These are phyloP conservation scores for Himalopsyche japonica DNA, from an alignment of 2,888 invertebrate genomes.

Conservation along the genomic window DNA sequence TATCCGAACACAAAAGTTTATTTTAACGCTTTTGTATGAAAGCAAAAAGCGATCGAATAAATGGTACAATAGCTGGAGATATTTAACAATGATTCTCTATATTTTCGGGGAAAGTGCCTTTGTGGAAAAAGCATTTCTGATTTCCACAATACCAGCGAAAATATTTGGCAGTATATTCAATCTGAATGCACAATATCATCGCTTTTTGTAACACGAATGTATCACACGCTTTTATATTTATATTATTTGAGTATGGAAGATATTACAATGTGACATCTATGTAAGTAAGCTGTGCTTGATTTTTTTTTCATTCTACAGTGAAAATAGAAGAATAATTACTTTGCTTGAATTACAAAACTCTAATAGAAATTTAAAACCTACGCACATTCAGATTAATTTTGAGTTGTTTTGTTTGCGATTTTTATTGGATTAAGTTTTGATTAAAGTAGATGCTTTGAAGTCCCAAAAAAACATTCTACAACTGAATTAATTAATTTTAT, in stretches of 20 bases:
- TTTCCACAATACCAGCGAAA: not conserved
- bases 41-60: slow-evolving; percentile 33
- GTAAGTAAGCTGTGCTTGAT: too few relatives aligned
- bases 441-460: too few relatives aligned
- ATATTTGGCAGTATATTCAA: not conserved
- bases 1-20: slow-evolving; percentile 30
- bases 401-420: too few relatives aligned
- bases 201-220: not conserved
- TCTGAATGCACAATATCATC: not conserved
- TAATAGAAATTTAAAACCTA: too few relatives aligned
- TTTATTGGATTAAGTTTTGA: too few relatives aligned
- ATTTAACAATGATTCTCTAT: slow-evolving; percentile 25
- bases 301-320: too few relatives aligned
- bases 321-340: too few relatives aligned
- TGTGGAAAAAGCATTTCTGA: not conserved
- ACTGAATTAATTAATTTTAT: not conserved
- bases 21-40: slow-evolving; percentile 27
- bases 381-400: too few relatives aligned
- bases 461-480: not conserved
- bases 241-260: too few relatives aligned
- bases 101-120: slow-evolving; percentile 2
- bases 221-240: not conserved
- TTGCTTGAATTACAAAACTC: too few relatives aligned
- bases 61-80: slow-evolving; percentile 15
- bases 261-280: too few relatives aligned